phyloP scores from a whole-genome alignment of 2,113 vertebrate species.

The Symphodus melops region DNA sequence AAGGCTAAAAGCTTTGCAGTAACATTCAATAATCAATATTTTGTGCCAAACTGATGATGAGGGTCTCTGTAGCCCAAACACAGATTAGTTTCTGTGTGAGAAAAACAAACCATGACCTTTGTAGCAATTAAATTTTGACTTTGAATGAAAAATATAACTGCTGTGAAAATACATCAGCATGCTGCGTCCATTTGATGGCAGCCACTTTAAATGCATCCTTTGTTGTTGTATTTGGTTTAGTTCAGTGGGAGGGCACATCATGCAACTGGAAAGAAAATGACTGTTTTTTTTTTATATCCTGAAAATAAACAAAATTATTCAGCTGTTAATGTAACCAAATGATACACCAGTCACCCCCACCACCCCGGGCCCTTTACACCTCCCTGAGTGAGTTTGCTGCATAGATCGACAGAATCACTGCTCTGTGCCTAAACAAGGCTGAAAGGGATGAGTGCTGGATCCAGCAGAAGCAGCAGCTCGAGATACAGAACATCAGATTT shows the following conservation, averaged over 20 bases:
- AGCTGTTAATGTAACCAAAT: constrained; percentile 44
- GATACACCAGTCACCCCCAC: constrained; percentile 5
- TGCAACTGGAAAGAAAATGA: neutral
- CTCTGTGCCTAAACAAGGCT: neutral
- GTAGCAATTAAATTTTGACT: constrained; percentile 20
- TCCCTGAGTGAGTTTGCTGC: constrained; percentile 32
- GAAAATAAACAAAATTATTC: constrained; percentile 15
- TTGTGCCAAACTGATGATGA: neutral
- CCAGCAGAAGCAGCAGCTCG: neutral
- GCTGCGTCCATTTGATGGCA: constrained; percentile 7
- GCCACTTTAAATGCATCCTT: constrained; percentile 36
- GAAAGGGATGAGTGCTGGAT: neutral
- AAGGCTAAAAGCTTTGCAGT: neutral
- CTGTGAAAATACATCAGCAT: constrained; percentile 35
- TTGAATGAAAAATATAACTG: constrained; percentile 32
- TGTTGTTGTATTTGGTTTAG: constrained; percentile 31
- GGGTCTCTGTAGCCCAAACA: neutral
- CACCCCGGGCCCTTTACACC: neutral
- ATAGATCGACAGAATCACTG: neutral
- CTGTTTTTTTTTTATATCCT: neutral
- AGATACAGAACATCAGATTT: neutral
- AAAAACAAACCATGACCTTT: constrained; percentile 32
- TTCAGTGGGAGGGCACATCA: constrained; percentile 14
- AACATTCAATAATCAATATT: constrained; percentile 7
- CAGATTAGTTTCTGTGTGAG: neutral